Base-by-base conservation (phyloP, 2,888 invertebrate genomes). In the Suillia variegata region DNA sequence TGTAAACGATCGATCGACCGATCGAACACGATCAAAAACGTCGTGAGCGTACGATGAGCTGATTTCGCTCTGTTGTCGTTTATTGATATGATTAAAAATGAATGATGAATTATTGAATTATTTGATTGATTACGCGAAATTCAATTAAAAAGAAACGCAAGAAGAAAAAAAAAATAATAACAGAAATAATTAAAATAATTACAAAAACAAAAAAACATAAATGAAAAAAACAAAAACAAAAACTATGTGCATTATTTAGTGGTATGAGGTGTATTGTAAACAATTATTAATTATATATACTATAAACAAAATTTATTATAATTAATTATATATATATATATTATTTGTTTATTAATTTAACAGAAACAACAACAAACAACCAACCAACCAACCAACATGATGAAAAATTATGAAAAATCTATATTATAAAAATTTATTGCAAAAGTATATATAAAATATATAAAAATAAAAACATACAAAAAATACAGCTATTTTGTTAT, bases 211-310 rank as follows among this genome's bases (percentile, higher is more conserved):
- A 61, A n/a, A n/a, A n/a, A 52, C 2, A 33, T 50, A 56, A 60
- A 42, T 59, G 63, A 62, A 58, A 65, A 67, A 56, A 62, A 64
- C 64, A 60, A 67, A 66, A 62, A n/a, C n/a, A 62, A 66, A 68
- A 70, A 69, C 68, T 68, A 70, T 70, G 70, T 70, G 70, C 70
- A 70, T 70, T 70, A 70, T 70, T 70, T 70, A 70, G 67, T 65
- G 69, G 68, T 70, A 67, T 70, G 68, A 64, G 69, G 58, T 58
- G 58, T 58, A 54, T 57, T 54, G 58, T 58, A 58, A 58, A 58
- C 58, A 58, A 58, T 57, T 56, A 62, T 59, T 59, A n/a, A 62
- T 58, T 56, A 64, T 64, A 64, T n/a, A n/a, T n/a, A n/a, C n/a
- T n/a, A n/a, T 50, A 47, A 59, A 62, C 42, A 62, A 62, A 54